Conservation (phyloP, 2,888 invertebrate genomes). For the Cryptus armator region DNA sequence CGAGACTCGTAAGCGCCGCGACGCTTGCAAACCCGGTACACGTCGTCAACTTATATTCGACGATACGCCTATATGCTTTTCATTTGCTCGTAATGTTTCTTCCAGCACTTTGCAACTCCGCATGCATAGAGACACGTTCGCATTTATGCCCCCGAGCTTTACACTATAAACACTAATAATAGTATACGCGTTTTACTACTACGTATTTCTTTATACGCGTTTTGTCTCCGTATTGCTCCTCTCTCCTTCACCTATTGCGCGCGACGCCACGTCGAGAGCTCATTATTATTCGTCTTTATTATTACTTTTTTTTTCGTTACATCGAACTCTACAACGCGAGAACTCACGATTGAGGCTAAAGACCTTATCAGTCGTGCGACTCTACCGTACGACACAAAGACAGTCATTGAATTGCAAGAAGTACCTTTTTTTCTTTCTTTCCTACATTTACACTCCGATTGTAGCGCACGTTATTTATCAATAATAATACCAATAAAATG, state of each 20-base stretch:
- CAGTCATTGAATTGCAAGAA: not conserved
- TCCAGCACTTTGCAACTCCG: constrained; percentile 53
- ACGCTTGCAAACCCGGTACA: constrained; percentile 22
- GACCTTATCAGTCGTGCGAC: constrained; percentile 43
- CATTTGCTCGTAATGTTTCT: constrained; percentile 52
- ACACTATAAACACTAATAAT: constrained; percentile 1
- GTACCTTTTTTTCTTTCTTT: not conserved
- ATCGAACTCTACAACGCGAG: not conserved
- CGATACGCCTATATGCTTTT: constrained; percentile 27
- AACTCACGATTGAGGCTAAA: constrained; percentile 34
- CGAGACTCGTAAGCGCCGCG: constrained; percentile 6
- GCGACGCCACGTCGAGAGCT: not conserved
- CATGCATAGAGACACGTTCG: constrained; percentile 10
- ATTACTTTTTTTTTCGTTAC: not conserved
- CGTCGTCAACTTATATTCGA: constrained; percentile 33
- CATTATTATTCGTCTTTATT: constrained; percentile 10
- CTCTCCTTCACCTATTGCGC: not conserved
- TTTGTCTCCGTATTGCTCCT: not conserved
- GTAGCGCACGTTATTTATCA: not conserved
- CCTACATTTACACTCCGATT: not conserved
- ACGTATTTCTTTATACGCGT: not conserved
- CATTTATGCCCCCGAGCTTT: not conserved
- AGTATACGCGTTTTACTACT: not conserved
- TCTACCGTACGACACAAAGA: not conserved
- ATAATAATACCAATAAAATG: too few species aligned